phyloP scores from a whole-genome alignment of 2,888 invertebrate genomes.

The Phyto melanocephala region DNA sequence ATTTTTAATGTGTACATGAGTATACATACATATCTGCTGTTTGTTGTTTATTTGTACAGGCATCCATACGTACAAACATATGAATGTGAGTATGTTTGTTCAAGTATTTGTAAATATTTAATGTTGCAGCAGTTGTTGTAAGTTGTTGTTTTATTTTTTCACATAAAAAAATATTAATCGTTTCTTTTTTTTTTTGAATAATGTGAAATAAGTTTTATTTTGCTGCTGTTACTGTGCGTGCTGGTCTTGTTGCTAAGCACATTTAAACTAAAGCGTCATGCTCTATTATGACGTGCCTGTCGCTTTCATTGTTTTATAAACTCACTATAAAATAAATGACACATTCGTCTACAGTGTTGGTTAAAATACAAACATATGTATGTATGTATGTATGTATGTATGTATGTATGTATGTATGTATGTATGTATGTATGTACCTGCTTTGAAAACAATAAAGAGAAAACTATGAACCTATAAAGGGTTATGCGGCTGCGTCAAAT shows the following conservation, averaged over 20 bases:
- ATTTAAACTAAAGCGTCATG: conserved; percentile 46
- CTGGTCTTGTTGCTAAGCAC: conserved; percentile 56
- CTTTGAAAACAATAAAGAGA: no score
- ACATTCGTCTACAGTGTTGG: not conserved
- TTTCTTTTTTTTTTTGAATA: conserved; percentile 9
- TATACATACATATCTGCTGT: not conserved
- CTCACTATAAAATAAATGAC: conserved; percentile 14
- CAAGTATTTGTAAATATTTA: conserved; percentile 21
- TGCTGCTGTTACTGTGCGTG: conserved; percentile 35
- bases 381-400: no score
- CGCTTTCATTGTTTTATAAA: conserved; percentile 55
- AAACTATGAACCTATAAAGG: no score
- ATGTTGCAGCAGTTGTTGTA: conserved; percentile 15
- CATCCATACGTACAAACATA: not conserved
- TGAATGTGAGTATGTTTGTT: not conserved
- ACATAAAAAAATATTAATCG: not conserved
- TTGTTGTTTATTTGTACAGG: not conserved
- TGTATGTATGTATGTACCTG: no score
- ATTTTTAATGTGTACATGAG: not conserved
- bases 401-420: no score
- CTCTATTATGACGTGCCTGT: conserved; percentile 51
- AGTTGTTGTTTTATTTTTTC: not conserved
- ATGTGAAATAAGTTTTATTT: not conserved
- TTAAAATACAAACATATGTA: no score
- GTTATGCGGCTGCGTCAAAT: no score